phyloP scores from a whole-genome alignment of 2,888 invertebrate species.

The Perithous albicinctus region DNA sequence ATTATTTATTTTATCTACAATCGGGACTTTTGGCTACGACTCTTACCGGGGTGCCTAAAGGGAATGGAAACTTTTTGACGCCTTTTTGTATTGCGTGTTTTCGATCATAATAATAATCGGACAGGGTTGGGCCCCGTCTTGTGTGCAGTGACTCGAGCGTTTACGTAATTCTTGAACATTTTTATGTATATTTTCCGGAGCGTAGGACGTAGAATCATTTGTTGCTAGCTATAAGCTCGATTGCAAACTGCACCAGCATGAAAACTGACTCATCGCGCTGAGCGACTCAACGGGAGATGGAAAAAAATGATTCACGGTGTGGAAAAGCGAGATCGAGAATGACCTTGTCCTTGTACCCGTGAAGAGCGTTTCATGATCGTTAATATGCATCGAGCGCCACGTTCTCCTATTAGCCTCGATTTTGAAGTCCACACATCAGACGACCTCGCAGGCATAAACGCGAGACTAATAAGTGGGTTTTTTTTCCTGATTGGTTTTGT shows the following conservation, averaged over 20 bases:
- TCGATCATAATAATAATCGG: not conserved
- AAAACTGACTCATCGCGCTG: constrained; percentile 27
- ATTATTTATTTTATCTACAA: constrained; percentile 37
- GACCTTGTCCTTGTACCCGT: constrained; percentile 63
- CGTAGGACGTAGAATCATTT: not conserved
- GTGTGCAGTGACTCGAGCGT: not conserved
- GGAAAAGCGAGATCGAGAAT: constrained; percentile 43
- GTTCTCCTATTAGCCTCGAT: constrained; percentile 63
- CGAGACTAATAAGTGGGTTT: constrained; percentile 30
- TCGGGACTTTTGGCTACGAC: not conserved
- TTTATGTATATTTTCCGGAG: constrained; percentile 16
- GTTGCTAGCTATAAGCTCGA: not conserved
- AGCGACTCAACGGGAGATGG: not conserved
- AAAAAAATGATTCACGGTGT: constrained; percentile 54
- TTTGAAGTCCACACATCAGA: constrained; percentile 52
- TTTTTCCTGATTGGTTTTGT: not conserved
- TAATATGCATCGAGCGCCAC: constrained; percentile 62
- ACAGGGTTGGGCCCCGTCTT: not conserved
- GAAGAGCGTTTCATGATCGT: constrained; percentile 49
- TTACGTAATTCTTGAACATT: constrained; percentile 21
- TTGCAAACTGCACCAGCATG: not conserved
- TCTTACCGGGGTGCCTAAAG: not conserved
- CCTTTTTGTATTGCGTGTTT: constrained; percentile 5
- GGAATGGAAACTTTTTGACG: not conserved
- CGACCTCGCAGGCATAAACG: constrained; percentile 53